A percentile compares a stretch with the other conserved stretches of the same genome.
These are phyloP conservation scores for Caenorhabditis remanei DNA, from an alignment of 1,140 invertebrate species.

Conservation along the genomic window DNA sequence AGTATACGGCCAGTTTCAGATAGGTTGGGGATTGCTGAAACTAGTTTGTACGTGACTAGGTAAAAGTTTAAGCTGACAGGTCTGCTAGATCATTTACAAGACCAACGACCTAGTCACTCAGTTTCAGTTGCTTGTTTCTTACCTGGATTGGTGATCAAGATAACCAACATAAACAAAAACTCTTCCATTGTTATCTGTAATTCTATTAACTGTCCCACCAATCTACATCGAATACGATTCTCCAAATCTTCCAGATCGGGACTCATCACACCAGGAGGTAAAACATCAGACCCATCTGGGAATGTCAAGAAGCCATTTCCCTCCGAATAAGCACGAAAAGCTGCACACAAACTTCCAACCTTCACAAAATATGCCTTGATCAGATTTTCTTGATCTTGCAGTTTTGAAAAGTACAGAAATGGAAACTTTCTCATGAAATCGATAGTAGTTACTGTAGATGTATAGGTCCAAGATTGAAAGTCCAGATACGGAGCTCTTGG, in stretches of 20 bases:
- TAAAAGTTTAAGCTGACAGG: too few species aligned
- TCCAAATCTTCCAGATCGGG: not conserved
- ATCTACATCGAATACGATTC: not conserved
- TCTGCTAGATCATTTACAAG: too few species aligned
- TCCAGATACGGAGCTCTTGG: not conserved
- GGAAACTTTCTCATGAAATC: slow-evolving; percentile 15
- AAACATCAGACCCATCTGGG: not conserved
- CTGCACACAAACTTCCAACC: not conserved
- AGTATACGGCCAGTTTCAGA: not conserved
- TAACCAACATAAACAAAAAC: not conserved
- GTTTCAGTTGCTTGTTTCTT: too few species aligned
- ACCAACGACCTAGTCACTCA: too few species aligned
- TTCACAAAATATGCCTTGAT: not conserved
- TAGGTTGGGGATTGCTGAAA: slow-evolving; percentile 13
- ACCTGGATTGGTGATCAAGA: slow-evolving; percentile 15
- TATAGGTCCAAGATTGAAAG: not conserved
- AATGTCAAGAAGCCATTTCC: not conserved
- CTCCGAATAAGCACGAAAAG: not conserved
- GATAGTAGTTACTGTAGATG: not conserved
- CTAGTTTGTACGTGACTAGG: not conserved
- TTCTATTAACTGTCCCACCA: not conserved
- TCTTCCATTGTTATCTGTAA: not conserved
- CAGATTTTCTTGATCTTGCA: not conserved
- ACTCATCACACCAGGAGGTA: not conserved
- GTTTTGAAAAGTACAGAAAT: not conserved